Evolutionary conservation across 2,888 invertebrate species (phyloP).

Genomic region (Cheilosia vernalis): DNA sequence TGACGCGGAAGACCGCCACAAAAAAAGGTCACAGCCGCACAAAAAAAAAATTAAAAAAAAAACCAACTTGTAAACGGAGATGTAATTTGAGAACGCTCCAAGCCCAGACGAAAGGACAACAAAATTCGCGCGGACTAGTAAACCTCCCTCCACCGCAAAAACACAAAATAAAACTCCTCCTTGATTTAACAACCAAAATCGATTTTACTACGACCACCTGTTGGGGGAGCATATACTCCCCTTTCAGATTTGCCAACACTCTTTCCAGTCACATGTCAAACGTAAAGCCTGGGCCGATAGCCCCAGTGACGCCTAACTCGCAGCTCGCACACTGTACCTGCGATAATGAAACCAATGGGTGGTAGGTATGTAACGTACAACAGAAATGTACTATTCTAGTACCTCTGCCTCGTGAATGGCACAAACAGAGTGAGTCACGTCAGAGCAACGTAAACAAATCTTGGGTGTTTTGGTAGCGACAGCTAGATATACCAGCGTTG

Average conservation of each 20-base stretch:
- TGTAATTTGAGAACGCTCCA: conserved; percentile 39
- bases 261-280: conserved; percentile 58
- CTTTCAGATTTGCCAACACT: conserved; percentile 15
- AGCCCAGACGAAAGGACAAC: conserved; percentile 47
- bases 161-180: conserved; percentile 57
- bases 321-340: background rate
- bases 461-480: conserved; percentile 35
- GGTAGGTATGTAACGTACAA: conserved; percentile 4
- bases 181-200: conserved; percentile 64
- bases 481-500: background rate
- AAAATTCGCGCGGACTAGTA: conserved; percentile 27
- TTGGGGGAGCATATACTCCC: conserved; percentile 28
- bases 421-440: conserved; percentile 44
- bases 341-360: background rate
- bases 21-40: conserved; percentile 30
- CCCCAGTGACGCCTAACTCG: conserved; percentile 56
- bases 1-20: conserved; percentile 24
- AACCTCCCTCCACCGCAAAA: background rate
- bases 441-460: conserved; percentile 60
- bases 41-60: conserved; percentile 4
- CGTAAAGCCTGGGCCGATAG: conserved; percentile 63
- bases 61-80: conserved; percentile 21
- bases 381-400: background rate
- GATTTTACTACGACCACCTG: conserved; percentile 76
- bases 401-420: conserved; percentile 59